Conservation (phyloP, 1,140 invertebrate genomes). For the Drosophila suzukii region DNA sequence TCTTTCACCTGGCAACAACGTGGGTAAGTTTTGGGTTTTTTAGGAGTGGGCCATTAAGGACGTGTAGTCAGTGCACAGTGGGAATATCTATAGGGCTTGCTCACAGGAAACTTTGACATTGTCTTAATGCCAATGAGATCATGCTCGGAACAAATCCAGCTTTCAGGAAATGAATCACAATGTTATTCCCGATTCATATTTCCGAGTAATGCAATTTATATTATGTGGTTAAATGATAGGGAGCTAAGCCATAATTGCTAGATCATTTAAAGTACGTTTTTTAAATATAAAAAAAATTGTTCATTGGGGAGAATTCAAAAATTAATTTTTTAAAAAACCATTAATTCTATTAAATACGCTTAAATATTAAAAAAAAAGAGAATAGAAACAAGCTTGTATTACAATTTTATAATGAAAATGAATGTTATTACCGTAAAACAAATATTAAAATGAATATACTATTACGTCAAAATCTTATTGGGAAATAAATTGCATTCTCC, state of each 20-base stretch:
- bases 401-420: too few species aligned
- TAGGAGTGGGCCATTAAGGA: slow-evolving; percentile 2
- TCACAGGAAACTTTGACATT: neutral
- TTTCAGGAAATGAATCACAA: slow-evolving; percentile 7
- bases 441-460: too few species aligned
- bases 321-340: too few species aligned
- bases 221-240: neutral
- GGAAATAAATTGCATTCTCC: neutral
- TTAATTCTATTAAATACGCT: too few species aligned
- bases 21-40: neutral
- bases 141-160: neutral
- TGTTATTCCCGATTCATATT: neutral
- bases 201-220: neutral
- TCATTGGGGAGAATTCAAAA: too few species aligned
- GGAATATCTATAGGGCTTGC: neutral
- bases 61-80: neutral
- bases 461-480: too few species aligned
- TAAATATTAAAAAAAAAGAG: too few species aligned
- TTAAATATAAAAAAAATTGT: too few species aligned
- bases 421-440: too few species aligned
- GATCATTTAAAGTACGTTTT: neutral
- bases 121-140: slow-evolving; percentile 5
- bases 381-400: too few species aligned
- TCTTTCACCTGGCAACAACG: slow-evolving; percentile 5
- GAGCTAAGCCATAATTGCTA: neutral